Conservation (phyloP, 1,140 invertebrate species). For the Acyrthosiphon pisum region DNA sequence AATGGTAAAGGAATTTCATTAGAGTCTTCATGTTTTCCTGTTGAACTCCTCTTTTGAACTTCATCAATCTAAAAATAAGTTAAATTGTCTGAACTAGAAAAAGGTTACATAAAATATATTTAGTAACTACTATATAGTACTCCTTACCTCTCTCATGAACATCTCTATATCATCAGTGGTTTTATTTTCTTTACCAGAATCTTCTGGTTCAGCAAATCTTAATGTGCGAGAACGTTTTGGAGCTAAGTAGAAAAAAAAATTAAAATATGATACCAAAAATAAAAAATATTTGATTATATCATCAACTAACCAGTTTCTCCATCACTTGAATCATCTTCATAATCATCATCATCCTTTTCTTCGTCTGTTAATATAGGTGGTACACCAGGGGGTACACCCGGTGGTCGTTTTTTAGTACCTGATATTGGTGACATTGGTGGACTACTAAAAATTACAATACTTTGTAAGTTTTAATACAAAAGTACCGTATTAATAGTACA, state of each 20-base stretch:
- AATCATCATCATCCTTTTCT: constrained; percentile 66
- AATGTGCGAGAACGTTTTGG: constrained; percentile 30
- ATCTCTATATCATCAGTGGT: constrained; percentile 53
- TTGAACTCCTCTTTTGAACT: constrained; percentile 80
- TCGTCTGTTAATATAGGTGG: constrained; percentile 77
- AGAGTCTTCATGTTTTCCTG: constrained; percentile 67
- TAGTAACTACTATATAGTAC: background rate
- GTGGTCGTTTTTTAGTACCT: constrained; percentile 69
- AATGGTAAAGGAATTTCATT: constrained; percentile 57
- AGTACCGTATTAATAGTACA: background rate
- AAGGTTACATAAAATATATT: background rate
- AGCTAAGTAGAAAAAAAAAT: background rate
- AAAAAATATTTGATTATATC: background rate
- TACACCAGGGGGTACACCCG: constrained; percentile 86
- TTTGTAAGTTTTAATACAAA: background rate
- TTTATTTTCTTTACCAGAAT: constrained; percentile 54
- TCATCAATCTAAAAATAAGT: constrained; percentile 72
- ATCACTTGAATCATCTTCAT: constrained; percentile 56
- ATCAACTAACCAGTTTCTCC: constrained; percentile 11
- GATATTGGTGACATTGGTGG: constrained; percentile 59
- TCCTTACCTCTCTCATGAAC: constrained; percentile 52
- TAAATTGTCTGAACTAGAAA: background rate
- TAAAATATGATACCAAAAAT: background rate
- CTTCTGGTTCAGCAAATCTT: constrained; percentile 35
- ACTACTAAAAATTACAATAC: constrained; percentile 57